Evolutionary conservation across 2,113 vertebrate species (phyloP).

Genomic region (Lipotes vexillifer): DNA sequence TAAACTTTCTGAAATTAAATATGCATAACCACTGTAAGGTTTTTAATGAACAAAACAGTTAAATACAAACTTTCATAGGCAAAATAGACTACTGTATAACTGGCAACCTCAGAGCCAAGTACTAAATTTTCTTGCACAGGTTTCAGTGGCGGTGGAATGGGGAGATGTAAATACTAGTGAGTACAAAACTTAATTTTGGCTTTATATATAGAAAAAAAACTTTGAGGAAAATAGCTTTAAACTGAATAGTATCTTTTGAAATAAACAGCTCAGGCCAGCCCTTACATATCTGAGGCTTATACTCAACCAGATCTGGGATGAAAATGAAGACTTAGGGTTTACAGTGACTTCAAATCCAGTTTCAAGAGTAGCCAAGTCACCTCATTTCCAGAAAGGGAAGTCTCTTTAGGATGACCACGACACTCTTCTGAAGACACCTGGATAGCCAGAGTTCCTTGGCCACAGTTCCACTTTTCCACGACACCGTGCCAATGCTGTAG

Average conservation of each 20-base stretch:
- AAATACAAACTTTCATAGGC: slow-evolving; percentile 74
- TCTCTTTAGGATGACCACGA: not conserved
- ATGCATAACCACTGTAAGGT: slow-evolving; percentile 62
- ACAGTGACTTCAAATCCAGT: slow-evolving; percentile 67
- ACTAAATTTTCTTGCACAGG: slow-evolving; percentile 51
- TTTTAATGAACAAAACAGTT: slow-evolving; percentile 71
- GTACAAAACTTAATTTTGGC: slow-evolving; percentile 65
- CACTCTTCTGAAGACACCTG: not conserved
- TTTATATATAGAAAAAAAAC: slow-evolving; percentile 48
- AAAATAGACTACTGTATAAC: slow-evolving; percentile 71
- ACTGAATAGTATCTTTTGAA: slow-evolving; percentile 50
- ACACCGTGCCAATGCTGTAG: not conserved
- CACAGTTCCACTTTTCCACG: not conserved
- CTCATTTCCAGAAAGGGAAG: slow-evolving; percentile 13
- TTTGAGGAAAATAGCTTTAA: slow-evolving; percentile 65
- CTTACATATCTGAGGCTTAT: slow-evolving; percentile 43
- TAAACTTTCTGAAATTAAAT: slow-evolving; percentile 68
- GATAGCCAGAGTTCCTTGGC: not conserved
- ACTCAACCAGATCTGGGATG: slow-evolving; percentile 18
- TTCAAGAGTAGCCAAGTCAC: slow-evolving; percentile 51
- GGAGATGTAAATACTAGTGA: slow-evolving; percentile 30
- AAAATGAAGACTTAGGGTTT: slow-evolving; percentile 44
- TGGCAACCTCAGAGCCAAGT: slow-evolving; percentile 54
- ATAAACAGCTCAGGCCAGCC: slow-evolving; percentile 51
- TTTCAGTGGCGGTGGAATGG: not conserved